These are phyloP conservation scores for Indicator maculatus DNA, from an alignment of 2,113 vertebrate genomes.

Conservation along the genomic window DNA sequence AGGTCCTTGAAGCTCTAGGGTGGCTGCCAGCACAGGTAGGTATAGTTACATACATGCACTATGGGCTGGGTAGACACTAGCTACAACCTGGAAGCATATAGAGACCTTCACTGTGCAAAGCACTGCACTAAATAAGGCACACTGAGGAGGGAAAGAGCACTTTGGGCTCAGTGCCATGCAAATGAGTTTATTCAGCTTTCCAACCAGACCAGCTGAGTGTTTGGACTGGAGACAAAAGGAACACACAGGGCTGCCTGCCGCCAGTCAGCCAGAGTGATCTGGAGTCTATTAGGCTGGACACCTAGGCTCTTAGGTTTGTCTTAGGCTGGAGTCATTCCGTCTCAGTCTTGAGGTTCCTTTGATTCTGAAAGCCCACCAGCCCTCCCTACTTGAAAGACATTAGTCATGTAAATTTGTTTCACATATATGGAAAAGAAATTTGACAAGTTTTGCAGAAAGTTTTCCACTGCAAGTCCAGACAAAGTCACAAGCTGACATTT, in stretches of 20 bases:
- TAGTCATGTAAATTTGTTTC: not conserved
- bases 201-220: not conserved
- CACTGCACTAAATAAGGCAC: not conserved
- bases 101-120: not conserved
- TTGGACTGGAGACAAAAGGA: not conserved
- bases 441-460: not conserved
- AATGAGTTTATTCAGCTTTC: not conserved
- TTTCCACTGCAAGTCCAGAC: not conserved
- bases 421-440: not conserved
- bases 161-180: not conserved
- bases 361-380: not conserved
- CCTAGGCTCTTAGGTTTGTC: not conserved
- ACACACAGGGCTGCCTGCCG: not conserved
- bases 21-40: not conserved
- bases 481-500: not conserved
- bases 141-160: not conserved
- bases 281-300: too few relatives aligned
- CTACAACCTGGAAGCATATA: not conserved
- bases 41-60: accelerated
- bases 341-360: not conserved
- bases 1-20: not conserved
- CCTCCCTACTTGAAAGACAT: not conserved
- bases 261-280: not conserved
- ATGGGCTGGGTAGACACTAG: accelerated
- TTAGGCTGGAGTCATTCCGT: not conserved